These are phyloP conservation scores for Callospermophilus lateralis DNA, from an alignment of 2,113 vertebrate genomes.

Conservation along the genomic window DNA sequence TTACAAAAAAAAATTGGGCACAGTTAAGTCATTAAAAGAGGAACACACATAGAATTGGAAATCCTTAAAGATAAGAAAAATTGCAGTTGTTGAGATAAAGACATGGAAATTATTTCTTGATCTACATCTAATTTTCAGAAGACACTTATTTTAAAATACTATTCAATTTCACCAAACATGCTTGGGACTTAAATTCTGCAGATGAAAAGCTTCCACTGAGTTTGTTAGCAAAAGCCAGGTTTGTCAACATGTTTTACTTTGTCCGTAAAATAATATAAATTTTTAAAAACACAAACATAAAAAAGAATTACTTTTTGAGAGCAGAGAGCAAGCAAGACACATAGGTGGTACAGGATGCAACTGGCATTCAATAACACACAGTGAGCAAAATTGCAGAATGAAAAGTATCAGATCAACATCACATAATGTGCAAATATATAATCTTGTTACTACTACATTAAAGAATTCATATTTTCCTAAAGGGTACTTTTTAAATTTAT, in stretches of 20 bases:
- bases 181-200: not conserved
- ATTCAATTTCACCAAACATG: not conserved
- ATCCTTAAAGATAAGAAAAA: constrained; percentile 1
- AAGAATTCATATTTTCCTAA: constrained; percentile 43
- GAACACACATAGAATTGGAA: not conserved
- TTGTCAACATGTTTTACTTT: not conserved
- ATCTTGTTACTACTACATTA: constrained; percentile 28
- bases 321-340: not conserved
- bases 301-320: not conserved
- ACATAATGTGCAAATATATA: not conserved
- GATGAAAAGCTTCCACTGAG: not conserved
- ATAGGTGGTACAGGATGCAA: not conserved
- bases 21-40: not conserved
- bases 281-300: not conserved
- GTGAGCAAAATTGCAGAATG: constrained; percentile 14
- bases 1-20: not conserved
- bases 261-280: not conserved
- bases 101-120: constrained; percentile 25
- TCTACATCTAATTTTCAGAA: not conserved
- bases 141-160: not conserved
- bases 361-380: not conserved
- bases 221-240: not conserved
- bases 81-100: not conserved
- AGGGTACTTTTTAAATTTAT: not conserved
- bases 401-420: not conserved